Percentiles rank a stretch among this genome's conserved stretches.
phyloP scores from a whole-genome alignment of 1,140 invertebrate species.

The Temnothorax nylanderi region DNA sequence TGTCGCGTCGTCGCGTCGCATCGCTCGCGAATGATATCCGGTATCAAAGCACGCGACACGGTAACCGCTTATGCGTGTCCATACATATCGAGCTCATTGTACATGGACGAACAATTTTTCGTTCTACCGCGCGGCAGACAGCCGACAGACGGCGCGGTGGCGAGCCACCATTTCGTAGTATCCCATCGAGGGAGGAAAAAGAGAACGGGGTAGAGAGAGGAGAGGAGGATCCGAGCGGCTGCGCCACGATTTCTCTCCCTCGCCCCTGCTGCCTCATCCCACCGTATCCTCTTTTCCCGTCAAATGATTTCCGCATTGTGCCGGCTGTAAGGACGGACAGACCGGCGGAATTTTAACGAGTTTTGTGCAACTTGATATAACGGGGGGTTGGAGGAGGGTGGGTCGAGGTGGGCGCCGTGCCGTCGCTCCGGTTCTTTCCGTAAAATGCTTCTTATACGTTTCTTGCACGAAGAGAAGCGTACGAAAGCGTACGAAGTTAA shows the following conservation, averaged over 20 bases:
- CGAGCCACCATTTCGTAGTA: conserved; percentile 2
- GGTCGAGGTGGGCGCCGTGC: conserved; percentile 4
- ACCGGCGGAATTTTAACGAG: conserved; percentile 81
- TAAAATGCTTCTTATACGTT: conserved; percentile 57
- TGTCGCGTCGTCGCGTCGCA: conserved; percentile 8
- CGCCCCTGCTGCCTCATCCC: not conserved
- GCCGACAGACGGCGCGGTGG: conserved; percentile 34
- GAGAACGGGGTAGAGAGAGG: not conserved
- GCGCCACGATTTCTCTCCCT: conserved; percentile 22
- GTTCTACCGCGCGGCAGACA: conserved; percentile 45
- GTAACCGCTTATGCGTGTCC: conserved; percentile 13
- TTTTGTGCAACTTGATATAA: conserved; percentile 80
- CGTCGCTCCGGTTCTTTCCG: conserved; percentile 38
- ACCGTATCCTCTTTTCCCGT: conserved; percentile 5
- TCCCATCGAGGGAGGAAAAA: conserved; percentile 18
- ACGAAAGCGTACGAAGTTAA: conserved; percentile 49
- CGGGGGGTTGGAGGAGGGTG: not conserved
- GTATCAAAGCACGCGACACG: conserved; percentile 35
- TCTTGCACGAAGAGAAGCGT: conserved; percentile 33
- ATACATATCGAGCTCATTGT: conserved; percentile 53
- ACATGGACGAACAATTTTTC: conserved; percentile 57
- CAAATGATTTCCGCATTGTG: conserved; percentile 79
- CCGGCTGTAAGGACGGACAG: conserved; percentile 75
- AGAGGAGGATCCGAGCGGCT: not conserved
- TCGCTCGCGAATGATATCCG: conserved; percentile 39